These are phyloP conservation scores for Hoplostethus mediterraneus DNA, from an alignment of 2,797 vertebrate genomes.

Conservation along the genomic window DNA sequence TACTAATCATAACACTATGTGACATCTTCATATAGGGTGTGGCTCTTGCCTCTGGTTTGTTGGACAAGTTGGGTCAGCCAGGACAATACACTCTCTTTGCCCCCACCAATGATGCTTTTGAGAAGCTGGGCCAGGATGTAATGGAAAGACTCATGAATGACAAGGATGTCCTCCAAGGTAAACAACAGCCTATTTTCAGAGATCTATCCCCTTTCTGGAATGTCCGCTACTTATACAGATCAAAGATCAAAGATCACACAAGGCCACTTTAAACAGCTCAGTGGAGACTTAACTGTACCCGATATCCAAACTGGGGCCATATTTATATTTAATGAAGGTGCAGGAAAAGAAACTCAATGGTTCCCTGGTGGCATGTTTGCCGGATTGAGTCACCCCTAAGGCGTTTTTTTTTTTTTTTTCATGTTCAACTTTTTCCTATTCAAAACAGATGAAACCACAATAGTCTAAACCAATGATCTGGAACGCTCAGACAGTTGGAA, in stretches of 20 bases:
- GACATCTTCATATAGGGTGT: conserved; percentile 82
- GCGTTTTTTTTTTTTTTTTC: conserved; percentile 20
- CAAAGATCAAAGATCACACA: conserved; percentile 10
- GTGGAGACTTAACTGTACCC: conserved; percentile 21
- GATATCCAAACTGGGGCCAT: conserved; percentile 30
- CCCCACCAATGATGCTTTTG: conserved; percentile 95
- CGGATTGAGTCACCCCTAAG: conserved; percentile 42
- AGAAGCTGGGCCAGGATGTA: conserved; percentile 86
- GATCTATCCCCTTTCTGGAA: conserved; percentile 14
- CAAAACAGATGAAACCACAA: conserved; percentile 71
- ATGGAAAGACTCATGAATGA: conserved; percentile 91
- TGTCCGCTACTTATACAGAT: conserved; percentile 8
- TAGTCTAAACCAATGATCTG: conserved; percentile 29
- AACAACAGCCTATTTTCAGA: conserved; percentile 15
- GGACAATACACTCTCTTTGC: conserved; percentile 97
- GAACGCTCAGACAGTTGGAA: conserved; percentile 61
- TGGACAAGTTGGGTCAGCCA: conserved; percentile 88
- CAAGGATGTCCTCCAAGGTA: conserved; percentile 92
- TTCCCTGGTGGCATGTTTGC: conserved; percentile 38
- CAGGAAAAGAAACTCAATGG: conserved; percentile 41
- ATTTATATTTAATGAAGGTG: conserved; percentile 50
- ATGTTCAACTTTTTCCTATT: conserved; percentile 49
- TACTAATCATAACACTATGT: conserved; percentile 10
- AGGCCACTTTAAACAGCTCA: conserved; percentile 14
- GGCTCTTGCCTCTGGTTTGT: conserved; percentile 83